phyloP scores from a whole-genome alignment of 2,113 vertebrate genomes.

The Edolisoma coerulescens region DNA sequence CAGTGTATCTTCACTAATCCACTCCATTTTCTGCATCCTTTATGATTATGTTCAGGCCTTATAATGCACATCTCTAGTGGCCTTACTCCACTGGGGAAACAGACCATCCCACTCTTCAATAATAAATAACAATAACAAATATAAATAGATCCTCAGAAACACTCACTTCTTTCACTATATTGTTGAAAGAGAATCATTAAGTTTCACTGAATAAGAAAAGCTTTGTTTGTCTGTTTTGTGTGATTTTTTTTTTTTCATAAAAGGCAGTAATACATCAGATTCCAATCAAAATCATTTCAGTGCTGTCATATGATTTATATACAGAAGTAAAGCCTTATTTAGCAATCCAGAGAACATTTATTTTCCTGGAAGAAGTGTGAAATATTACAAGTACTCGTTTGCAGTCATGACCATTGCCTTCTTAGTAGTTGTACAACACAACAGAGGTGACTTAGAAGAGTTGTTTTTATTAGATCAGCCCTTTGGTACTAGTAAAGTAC shows the following conservation, averaged over 20 bases:
- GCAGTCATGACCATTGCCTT: background rate
- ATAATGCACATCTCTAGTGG: background rate
- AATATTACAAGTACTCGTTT: background rate
- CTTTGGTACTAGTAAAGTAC: background rate
- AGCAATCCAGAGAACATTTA: background rate
- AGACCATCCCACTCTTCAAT: background rate
- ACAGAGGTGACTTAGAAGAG: background rate
- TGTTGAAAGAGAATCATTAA: background rate
- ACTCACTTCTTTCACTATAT: background rate
- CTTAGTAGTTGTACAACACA: background rate
- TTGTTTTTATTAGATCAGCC: constrained; percentile 3
- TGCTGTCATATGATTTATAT: background rate
- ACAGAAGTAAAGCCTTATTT: background rate
- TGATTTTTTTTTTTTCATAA: background rate
- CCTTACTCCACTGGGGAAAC: background rate
- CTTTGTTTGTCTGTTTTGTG: background rate
- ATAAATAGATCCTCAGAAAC: background rate
- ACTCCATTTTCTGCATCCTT: background rate
- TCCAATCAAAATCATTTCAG: background rate
- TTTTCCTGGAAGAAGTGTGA: background rate
- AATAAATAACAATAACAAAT: background rate
- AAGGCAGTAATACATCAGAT: background rate
- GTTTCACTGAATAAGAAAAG: background rate
- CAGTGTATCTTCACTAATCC: background rate
- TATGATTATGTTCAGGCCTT: background rate